Evolutionary conservation across 2,113 vertebrate species (phyloP), one percentile per base, ranked within the genome.

Genomic region (Phyllopteryx taeniolatus): DNA sequence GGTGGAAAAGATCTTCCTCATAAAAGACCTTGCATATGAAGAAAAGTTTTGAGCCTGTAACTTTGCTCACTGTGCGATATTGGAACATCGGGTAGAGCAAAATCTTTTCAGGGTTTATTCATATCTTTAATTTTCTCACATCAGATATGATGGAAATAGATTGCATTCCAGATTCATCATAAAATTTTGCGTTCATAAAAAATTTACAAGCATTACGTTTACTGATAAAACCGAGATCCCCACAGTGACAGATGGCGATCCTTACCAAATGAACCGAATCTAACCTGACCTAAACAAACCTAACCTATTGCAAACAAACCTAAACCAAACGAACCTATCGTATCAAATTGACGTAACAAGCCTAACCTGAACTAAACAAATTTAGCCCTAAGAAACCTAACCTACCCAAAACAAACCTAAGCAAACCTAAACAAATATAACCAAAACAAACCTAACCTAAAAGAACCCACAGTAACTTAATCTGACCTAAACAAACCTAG

Each of bases 11-110:
- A 71, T 59, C 47, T 8, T 19, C 42, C 0, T 5, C 39, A 39
- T 27, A 68, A 62, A 75, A 74, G 47, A 61, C 22, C 65, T 13
- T 46, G 74, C 69, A 73, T n/a, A 62, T 35, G 31, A 62, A 62
- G 60, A 62, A 35, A 39, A 19, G 9, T 19, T 39, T 4, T 42
- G 6, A 63, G 17, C 39, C 11, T 43, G 20, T 43, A 39, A n/a
- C 62, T 44, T 64, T 20, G 17, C 63, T 44, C 42, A n/a, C 11
- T 17, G 14, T 35, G 59, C 33, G 31, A 33, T 61, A 19, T 2
- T 61, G 59, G 14, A 61, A 61, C 14, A 31, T 35, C 59, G 0
- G 31, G 33, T 33, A 35, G 59, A 35, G 33, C 14, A 17, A 7
- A 61, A 0, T 35, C n/a, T n/a, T 56, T 56, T 22, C 53, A 22